phyloP scores from a whole-genome alignment of 2,888 invertebrate genomes.

The Copidosoma aretas region DNA sequence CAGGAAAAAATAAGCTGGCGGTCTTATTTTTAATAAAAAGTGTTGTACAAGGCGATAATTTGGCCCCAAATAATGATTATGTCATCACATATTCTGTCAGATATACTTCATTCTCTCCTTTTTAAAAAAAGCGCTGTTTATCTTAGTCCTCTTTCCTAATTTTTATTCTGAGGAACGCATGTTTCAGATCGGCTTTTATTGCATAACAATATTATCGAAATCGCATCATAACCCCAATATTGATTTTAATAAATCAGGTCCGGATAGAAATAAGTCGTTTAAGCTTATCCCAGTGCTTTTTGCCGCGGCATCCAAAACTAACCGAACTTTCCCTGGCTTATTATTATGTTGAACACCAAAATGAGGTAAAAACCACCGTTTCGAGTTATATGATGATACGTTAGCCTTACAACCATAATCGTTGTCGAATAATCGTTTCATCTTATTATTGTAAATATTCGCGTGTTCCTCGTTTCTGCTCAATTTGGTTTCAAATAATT shows the following conservation, averaged over 20 bases:
- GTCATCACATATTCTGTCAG: constrained; percentile 39
- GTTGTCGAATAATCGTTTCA: background rate
- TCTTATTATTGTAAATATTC: background rate
- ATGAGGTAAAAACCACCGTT: background rate
- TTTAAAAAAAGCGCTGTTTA: constrained; percentile 43
- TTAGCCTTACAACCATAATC: background rate
- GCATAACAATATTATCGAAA: constrained; percentile 48
- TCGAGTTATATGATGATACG: too few relatives aligned
- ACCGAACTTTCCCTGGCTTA: constrained; percentile 10
- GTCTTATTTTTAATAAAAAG: constrained; percentile 45
- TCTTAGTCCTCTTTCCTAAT: constrained; percentile 45
- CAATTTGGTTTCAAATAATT: background rate
- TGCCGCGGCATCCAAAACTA: too few relatives aligned
- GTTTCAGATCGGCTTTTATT: constrained; percentile 49
- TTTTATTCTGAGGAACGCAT: constrained; percentile 51
- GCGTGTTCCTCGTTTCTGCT: background rate
- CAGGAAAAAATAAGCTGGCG: constrained; percentile 32
- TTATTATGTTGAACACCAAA: constrained; percentile 4
- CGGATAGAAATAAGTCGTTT: too few relatives aligned
- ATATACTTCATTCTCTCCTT: background rate
- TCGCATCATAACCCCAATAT: too few relatives aligned
- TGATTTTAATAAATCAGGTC: too few relatives aligned
- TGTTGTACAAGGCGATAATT: constrained; percentile 48
- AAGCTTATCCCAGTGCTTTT: too few relatives aligned
- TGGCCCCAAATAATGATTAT: constrained; percentile 42